A percentile compares a stretch with the other conserved stretches of the same genome.
These are phyloP conservation scores for Mellilla xanthometata DNA, from an alignment of 2,888 invertebrate genomes.

Conservation along the genomic window DNA sequence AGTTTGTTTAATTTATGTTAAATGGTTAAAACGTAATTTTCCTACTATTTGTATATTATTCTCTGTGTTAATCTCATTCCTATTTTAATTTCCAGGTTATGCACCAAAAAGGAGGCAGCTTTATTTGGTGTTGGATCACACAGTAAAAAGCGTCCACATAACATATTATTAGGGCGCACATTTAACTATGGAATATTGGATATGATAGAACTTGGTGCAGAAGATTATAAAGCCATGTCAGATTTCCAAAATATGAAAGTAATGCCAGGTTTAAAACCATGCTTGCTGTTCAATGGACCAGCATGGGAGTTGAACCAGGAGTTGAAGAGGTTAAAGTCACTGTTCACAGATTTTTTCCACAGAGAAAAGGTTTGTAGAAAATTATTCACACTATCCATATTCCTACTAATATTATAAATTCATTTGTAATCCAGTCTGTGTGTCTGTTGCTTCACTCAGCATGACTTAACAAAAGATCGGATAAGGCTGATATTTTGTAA, in stretches of 20 bases:
- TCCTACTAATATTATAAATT: too few species aligned
- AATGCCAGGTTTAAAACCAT: constrained; percentile 93
- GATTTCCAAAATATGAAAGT: constrained; percentile 92
- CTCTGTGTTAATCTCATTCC: too few species aligned
- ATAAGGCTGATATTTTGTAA: too few species aligned
- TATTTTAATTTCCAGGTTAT: constrained; percentile 67
- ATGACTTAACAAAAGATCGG: too few species aligned
- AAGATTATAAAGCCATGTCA: constrained; percentile 89
- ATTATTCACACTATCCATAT: background rate
- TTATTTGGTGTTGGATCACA: constrained; percentile 96
- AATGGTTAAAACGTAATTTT: too few species aligned
- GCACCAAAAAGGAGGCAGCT: constrained; percentile 93
- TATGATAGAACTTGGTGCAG: constrained; percentile 97
- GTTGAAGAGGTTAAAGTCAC: constrained; percentile 91
- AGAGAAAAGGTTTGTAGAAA: constrained; percentile 83
- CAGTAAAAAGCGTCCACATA: constrained; percentile 97
- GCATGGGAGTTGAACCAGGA: constrained; percentile 93
- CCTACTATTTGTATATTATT: too few species aligned
- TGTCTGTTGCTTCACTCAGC: too few species aligned
- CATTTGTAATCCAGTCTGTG: too few species aligned
- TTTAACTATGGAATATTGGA: constrained; percentile 96
- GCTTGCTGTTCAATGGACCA: constrained; percentile 95
- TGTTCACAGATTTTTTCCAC: constrained; percentile 96
- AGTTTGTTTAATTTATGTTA: too few species aligned
- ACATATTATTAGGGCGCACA: constrained; percentile 93